Evolutionary conservation across 2,113 vertebrate species (phyloP).

Genomic region (Excalfactoria chinensis): DNA sequence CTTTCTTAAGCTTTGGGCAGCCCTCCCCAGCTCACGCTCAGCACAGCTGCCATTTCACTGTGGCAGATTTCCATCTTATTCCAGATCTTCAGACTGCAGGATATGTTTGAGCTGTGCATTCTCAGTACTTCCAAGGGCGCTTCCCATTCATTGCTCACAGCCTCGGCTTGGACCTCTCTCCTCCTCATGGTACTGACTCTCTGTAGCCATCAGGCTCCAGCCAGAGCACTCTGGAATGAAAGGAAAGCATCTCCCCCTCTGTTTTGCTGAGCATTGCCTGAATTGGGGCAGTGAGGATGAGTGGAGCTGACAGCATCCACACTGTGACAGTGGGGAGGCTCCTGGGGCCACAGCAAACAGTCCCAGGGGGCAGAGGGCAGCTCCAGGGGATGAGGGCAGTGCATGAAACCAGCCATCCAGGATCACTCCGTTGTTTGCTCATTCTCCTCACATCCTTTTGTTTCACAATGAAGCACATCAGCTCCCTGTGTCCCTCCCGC

Average conservation of each 20-base stretch:
- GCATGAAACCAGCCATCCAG: not conserved
- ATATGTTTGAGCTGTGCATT: not conserved
- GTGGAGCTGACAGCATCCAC: not conserved
- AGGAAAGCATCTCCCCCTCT: not conserved
- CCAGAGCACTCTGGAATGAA: not conserved
- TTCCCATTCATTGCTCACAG: not conserved
- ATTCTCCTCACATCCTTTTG: constrained; percentile 63
- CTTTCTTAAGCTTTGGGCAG: not conserved
- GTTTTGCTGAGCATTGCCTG: not conserved
- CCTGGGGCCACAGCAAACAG: not conserved
- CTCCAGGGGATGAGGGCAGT: too few species aligned
- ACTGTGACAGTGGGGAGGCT: not conserved
- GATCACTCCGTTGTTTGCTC: constrained; percentile 58
- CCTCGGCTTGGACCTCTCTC: not conserved
- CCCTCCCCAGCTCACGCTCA: not conserved
- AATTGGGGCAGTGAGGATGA: not conserved
- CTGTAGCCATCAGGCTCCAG: not conserved
- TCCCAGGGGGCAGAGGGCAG: not conserved
- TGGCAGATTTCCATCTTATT: not conserved
- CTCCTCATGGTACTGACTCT: not conserved
- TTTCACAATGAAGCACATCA: constrained; percentile 71
- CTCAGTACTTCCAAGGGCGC: not conserved
- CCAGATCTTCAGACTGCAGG: not conserved
- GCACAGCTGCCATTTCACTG: constrained; percentile 17
- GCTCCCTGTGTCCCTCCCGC: not conserved